Base-by-base conservation (phyloP, 2,888 invertebrate species). In the Microctonus hyperodae region DNA sequence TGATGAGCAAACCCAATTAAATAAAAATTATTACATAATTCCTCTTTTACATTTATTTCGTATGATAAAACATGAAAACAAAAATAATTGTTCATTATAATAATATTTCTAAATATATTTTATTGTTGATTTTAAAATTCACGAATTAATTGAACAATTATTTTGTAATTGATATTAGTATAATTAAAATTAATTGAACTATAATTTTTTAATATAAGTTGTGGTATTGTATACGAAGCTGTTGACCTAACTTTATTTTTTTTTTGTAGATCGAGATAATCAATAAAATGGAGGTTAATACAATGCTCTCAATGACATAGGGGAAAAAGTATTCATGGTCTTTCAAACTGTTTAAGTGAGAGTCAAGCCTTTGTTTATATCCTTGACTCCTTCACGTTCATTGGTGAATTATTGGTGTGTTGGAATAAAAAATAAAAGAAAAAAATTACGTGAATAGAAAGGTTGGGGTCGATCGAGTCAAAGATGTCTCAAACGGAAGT, bases 11-110 rank as follows among this genome's bases (percentile, higher is more conserved):
- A 53, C 55, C 48, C 44, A 64, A 64, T 69, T 67, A 69, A 67
- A 67, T 55, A 69, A 69, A 55, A 64, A 37, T 28, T 37, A 40
- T 33, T 57, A 56, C 31, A 56, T 55, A 58, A 67, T 67, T 67
- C 53, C 58, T 59, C 50, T 55, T 44, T 50, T 63, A 55, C 58
- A 28, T 67, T 50, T 59, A 44, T 48, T 64, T 20, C 40, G 25
- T 44, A 16, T n/a, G 6, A 16, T n/a, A 16, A 44, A 44, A 16
- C 4, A 37, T n/a, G 2, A 2, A n/a, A 37, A 37, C 1, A n/a
- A n/a, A 44, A 1, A 44, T 1, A 20, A 3, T 16, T n/a, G 7
- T 44, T 7, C n/a, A n/a, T n/a, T n/a, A n/a, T n/a, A n/a, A n/a
- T n/a, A n/a, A n/a, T n/a, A n/a, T n/a, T n/a, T n/a, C n/a, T n/a